These are phyloP conservation scores for Anastrepha ludens DNA, from an alignment of 1,140 invertebrate species.

Conservation along the genomic window DNA sequence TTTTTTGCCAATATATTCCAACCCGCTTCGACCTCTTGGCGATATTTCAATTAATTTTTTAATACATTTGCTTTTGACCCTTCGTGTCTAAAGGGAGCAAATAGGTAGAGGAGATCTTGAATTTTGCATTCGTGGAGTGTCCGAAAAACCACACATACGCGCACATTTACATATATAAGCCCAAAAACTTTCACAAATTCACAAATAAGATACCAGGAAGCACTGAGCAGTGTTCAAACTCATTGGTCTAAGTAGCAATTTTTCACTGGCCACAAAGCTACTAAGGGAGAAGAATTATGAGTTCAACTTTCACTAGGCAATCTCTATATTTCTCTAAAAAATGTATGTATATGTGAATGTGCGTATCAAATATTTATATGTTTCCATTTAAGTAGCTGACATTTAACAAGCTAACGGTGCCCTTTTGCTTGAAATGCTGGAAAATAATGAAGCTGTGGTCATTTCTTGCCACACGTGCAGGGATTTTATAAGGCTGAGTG, in stretches of 20 bases:
- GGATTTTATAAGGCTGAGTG: background rate
- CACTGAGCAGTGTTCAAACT: no score
- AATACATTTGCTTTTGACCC: background rate
- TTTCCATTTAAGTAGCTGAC: background rate
- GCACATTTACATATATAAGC: no score
- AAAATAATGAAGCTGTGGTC: slow-evolving; percentile 18
- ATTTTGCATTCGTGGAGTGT: background rate
- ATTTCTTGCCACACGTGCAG: slow-evolving; percentile 10
- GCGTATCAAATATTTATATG: background rate
- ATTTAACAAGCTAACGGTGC: background rate
- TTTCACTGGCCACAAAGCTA: background rate
- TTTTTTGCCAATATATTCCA: background rate
- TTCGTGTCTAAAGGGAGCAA: background rate
- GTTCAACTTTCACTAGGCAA: background rate
- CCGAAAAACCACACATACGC: background rate
- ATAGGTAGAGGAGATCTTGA: background rate
- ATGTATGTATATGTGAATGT: no score
- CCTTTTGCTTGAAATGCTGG: background rate
- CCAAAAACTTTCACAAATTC: background rate
- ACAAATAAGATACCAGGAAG: background rate
- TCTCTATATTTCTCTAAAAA: no score
- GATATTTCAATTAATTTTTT: slow-evolving; percentile 31
- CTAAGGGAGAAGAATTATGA: background rate
- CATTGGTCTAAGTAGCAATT: background rate
- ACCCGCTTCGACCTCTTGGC: background rate